Base-by-base conservation (phyloP, 2,888 invertebrate genomes). In the Podabrus alpinus region DNA sequence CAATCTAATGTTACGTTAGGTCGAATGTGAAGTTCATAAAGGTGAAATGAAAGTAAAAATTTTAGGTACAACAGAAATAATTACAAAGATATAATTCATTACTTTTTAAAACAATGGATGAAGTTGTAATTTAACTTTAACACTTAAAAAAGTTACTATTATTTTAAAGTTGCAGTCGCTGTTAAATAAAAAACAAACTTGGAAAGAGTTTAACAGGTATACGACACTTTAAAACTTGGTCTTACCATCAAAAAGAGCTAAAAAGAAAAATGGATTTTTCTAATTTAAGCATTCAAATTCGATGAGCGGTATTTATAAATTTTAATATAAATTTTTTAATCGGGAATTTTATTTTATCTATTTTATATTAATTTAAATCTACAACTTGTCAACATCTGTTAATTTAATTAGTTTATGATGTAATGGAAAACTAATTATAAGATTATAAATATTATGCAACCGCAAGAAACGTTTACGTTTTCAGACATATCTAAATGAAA, bases 191-290 rank as follows among this genome's bases (percentile, higher is more conserved):
- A 73, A 76, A 16, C 19, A 75, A 73, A 77, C 64, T 60, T 66
- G 64, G 69, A 77, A 80, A 78, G 78, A 79, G 77, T 80, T 80
- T 77, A 79, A 78, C 79, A 82, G 81, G 81, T 81, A 81, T 82
- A 83, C 81, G 80, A 81, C 82, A 83, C 81, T 83, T 83, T 81
- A 81, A 82, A 83, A 81, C 79, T 82, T 80, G 77, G 76, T 71
- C 76, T 68, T 74, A 68, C 73, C 70, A 59, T 24, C 15, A 67
- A 59, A 70, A 64, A 69, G 60, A 67, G 61, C 70, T 66, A 70
- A 45, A 64, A 67, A 68, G 64, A 60, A 25, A 59, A 66, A 68
- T 25, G 67, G 61, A 15, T 45, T 66, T 59, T 60, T 69, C 67
- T 69, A 74, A 69, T 74, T 74, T 61, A 70, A 66, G 60, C 29